phyloP scores from a whole-genome alignment of 2,113 vertebrate species.

The Myrmophylax atrothorax region DNA sequence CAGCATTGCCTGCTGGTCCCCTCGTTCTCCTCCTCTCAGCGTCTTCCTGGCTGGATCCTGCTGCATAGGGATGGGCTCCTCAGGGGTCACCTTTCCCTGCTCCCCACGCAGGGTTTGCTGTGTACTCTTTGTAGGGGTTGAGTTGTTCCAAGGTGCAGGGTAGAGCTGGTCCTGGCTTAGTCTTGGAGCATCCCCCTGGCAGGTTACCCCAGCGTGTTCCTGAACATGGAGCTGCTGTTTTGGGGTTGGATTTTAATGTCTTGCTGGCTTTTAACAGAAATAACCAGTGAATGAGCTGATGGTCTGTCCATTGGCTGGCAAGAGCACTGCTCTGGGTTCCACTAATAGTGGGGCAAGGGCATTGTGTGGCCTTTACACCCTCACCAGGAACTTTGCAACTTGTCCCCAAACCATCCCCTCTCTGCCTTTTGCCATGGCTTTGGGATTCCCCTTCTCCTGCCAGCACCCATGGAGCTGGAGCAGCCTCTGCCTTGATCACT shows the following conservation, averaged over 20 bases:
- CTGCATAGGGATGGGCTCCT: rapidly evolving
- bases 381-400: not conserved
- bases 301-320: rapidly evolving
- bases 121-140: not conserved
- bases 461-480: rapidly evolving
- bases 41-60: not conserved
- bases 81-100: not conserved
- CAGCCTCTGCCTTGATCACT: not conserved
- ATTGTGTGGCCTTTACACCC: rapidly evolving
- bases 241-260: not conserved
- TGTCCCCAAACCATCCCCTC: rapidly evolving
- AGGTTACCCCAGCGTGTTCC: rapidly evolving
- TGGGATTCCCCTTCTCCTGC: not conserved
- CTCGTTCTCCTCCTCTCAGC: rapidly evolving
- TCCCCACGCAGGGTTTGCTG: rapidly evolving
- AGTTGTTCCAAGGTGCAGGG: not conserved
- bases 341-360: not conserved
- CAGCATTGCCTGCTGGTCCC: not conserved
- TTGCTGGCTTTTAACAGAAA: not conserved
- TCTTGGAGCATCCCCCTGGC: not conserved
- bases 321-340: rapidly evolving
- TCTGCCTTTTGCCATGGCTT: not conserved
- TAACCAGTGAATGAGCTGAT: rapidly evolving
- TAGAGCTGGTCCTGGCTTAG: not conserved
- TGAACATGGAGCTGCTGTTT: rapidly evolving